These are phyloP conservation scores for Agriopis aurantiaria DNA, from an alignment of 2,888 invertebrate genomes.

Conservation along the genomic window DNA sequence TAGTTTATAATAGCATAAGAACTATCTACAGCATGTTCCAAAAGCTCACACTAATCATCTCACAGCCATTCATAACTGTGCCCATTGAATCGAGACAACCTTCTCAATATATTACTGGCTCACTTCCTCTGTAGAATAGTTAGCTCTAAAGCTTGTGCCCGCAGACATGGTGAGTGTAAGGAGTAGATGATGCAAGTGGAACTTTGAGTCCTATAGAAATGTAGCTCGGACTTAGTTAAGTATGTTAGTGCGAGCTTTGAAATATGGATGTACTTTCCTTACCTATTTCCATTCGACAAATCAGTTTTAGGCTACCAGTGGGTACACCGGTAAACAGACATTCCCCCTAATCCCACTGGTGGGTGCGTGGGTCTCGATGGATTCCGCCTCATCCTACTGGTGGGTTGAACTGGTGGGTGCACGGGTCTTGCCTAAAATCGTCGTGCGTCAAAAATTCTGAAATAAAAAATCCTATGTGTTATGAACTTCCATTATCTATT, in stretches of 20 bases:
- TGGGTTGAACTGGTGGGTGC: too few species aligned
- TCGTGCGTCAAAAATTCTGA: too few species aligned
- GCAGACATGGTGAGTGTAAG: neutral
- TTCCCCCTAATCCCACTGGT: too few species aligned
- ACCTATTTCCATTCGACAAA: too few species aligned
- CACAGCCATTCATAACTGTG: constrained; percentile 30
- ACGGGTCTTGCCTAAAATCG: too few species aligned
- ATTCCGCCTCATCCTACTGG: too few species aligned
- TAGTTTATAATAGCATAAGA: neutral
- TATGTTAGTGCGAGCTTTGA: too few species aligned
- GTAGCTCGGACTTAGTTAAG: neutral
- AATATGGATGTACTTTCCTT: too few species aligned
- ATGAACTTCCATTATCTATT: neutral
- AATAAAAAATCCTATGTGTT: too few species aligned
- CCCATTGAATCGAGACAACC: constrained; percentile 38
- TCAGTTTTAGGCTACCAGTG: too few species aligned
- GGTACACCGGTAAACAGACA: too few species aligned
- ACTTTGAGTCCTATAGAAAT: neutral
- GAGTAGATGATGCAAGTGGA: neutral
- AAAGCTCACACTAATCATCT: constrained; percentile 12
- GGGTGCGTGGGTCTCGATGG: too few species aligned
- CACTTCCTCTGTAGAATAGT: constrained; percentile 25
- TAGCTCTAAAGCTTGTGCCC: neutral
- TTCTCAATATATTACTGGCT: constrained; percentile 19
- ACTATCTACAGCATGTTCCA: neutral